Conservation (phyloP, 1,140 invertebrate species). For the Hylaeus anthracinus region DNA sequence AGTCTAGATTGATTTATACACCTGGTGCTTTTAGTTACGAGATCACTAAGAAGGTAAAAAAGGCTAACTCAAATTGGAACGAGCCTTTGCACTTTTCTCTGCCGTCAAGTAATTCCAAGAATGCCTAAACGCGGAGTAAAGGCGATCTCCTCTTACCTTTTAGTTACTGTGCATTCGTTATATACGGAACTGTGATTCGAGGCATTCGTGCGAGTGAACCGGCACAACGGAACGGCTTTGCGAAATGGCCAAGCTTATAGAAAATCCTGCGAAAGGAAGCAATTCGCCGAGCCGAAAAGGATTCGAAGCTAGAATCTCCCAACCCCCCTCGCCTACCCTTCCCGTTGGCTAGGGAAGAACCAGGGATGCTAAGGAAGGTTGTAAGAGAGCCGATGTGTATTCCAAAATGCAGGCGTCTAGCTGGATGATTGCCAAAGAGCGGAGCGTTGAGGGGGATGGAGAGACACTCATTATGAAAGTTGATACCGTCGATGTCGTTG, state of each 20-base stretch:
- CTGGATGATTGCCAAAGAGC: constrained; percentile 75
- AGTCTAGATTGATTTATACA: too few relatives aligned
- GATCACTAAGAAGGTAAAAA: not conserved
- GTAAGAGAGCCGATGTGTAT: constrained; percentile 42
- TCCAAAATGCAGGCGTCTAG: constrained; percentile 57
- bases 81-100: constrained; percentile 56
- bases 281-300: constrained; percentile 56
- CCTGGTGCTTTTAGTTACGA: too few relatives aligned
- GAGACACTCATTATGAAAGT: constrained; percentile 75
- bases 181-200: constrained; percentile 48
- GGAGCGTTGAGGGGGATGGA: constrained; percentile 66
- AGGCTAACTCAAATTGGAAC: constrained; percentile 25
- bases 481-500: constrained; percentile 72
- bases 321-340: not conserved
- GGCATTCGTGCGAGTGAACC: constrained; percentile 45
- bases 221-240: constrained; percentile 58
- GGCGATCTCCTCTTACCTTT: not conserved
- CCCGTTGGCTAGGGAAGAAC: constrained; percentile 32
- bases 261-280: constrained; percentile 67
- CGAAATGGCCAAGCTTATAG: constrained; percentile 67
- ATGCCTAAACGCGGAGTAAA: constrained; percentile 34
- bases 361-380: constrained; percentile 12
- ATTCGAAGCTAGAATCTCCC: constrained; percentile 56
- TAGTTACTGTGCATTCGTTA: constrained; percentile 34
- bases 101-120: constrained; percentile 56